Evolutionary conservation across 2,888 invertebrate genomes (phyloP).

Genomic region (Boloria euphrosyne): DNA sequence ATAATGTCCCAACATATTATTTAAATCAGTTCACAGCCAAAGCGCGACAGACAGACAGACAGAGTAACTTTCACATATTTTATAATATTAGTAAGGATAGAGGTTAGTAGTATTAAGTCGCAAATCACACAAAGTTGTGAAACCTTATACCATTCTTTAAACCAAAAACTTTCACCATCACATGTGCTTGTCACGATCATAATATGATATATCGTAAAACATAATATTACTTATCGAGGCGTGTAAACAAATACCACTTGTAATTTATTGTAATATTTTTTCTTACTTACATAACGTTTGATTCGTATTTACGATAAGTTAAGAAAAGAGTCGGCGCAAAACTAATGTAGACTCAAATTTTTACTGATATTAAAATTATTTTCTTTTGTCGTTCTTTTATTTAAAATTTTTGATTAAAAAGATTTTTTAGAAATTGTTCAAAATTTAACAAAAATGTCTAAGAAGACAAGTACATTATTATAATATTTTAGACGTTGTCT

Average conservation of each 20-base stretch:
- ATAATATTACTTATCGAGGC: constrained; percentile 13
- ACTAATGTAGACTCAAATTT: too few relatives aligned
- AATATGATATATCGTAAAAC: constrained; percentile 33
- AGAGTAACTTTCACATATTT: too few relatives aligned
- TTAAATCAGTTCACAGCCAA: too few relatives aligned
- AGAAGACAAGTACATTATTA: neutral
- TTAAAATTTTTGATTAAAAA: too few relatives aligned
- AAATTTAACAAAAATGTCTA: too few relatives aligned
- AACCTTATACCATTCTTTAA: constrained; percentile 51
- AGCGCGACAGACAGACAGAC: neutral
- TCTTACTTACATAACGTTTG: neutral
- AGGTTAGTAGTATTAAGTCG: constrained; percentile 57
- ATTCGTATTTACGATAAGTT: too few relatives aligned
- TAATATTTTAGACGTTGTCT: neutral
- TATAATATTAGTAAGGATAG: too few relatives aligned
- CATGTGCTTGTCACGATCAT: constrained; percentile 37
- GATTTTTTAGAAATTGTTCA: too few relatives aligned
- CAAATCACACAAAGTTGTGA: constrained; percentile 45
- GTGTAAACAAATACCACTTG: neutral
- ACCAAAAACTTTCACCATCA: constrained; percentile 54
- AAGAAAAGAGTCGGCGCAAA: too few relatives aligned
- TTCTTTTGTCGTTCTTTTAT: too few relatives aligned
- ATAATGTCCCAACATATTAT: too few relatives aligned
- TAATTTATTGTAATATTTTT: neutral
- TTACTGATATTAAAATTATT: too few relatives aligned